Percentiles rank a stretch among this genome's conserved stretches.
Evolutionary conservation across 2,797 vertebrate species (phyloP).

Genomic region (Aldrovandia affinis): DNA sequence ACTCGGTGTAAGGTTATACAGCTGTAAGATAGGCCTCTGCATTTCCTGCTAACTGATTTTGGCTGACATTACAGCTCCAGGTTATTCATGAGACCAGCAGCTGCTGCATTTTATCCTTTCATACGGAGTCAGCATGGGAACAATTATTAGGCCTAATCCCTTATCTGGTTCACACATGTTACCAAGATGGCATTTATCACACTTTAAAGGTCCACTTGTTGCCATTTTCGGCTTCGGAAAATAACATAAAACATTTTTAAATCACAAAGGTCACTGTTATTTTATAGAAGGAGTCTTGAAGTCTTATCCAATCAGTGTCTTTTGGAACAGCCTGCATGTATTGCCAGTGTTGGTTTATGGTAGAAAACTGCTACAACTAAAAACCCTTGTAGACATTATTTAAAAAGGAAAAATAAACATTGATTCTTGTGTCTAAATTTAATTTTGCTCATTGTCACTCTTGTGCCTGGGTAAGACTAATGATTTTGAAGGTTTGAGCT

Average conservation of each 20-base stretch:
- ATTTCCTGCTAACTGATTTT: constrained; percentile 35
- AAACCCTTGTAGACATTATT: not conserved
- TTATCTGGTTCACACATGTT: constrained; percentile 63
- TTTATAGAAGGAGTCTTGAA: not conserved
- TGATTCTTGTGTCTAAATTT: not conserved
- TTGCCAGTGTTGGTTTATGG: not conserved
- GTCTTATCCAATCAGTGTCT: not conserved
- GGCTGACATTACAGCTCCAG: constrained; percentile 30
- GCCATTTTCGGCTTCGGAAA: constrained; percentile 48
- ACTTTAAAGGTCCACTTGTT: constrained; percentile 53
- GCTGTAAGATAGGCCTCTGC: constrained; percentile 6
- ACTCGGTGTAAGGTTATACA: constrained; percentile 34
- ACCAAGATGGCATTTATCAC: constrained; percentile 52
- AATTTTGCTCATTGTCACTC: not conserved
- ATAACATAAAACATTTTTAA: constrained; percentile 10
- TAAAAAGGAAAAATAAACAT: not conserved
- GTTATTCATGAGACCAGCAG: constrained; percentile 54
- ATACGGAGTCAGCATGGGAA: constrained; percentile 54
- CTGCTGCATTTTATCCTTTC: constrained; percentile 51
- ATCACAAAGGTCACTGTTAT: not conserved
- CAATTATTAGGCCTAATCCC: constrained; percentile 61
- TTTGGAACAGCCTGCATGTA: not conserved
- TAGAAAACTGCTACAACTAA: not conserved
- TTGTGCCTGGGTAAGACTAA: not conserved
- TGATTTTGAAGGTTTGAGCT: not conserved